Evolutionary conservation across 1,140 invertebrate species (phyloP), one percentile per base, ranked within the genome.

Genomic region (Trichonephila clavata): DNA sequence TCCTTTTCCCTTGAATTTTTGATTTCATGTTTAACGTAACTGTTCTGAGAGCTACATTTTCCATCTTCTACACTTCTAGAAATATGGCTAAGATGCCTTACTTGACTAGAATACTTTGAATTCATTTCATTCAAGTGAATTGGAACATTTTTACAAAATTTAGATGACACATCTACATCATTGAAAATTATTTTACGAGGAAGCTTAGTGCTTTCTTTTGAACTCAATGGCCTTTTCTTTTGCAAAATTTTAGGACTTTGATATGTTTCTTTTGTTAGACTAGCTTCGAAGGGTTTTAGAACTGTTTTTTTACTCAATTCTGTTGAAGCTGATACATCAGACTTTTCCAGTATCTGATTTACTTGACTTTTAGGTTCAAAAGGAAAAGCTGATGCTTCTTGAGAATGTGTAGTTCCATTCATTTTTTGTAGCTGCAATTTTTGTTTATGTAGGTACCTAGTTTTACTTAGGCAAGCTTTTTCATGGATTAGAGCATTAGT

Each of bases 61-160:
- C 71, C 27, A 18, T 77, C 27, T 77, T 77, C 32, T 6, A 77
- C 27, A 20, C 18, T 24, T 24, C n/a, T 68, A 24, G 21, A 68
- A 24, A 68, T 77, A 50, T 43, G 43, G 20, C 0, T 83, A 57
- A 8, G 16, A 83, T 21, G 21, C 8, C 50, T 87, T 63, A 63
- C 59, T 87, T 87, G 86, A 87, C 86, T 87, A 87, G 86, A 32
- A 65, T 87, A 60, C 20, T 32, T 24, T 18, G 59, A 2, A 39
- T 8, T 32, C 14, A 39, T 14, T 84, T 27, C 32, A 87, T 21
- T n/a, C 5, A 63, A 24, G 27, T 21, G 32, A 27, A n/a, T 14
- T 39, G 81, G 32, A 86, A 32, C 13, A 60, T 50, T n/a, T 83
- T 83, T 83, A 10, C 10, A n/a, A 83, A 83, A n/a, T 24, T 61